Evolutionary conservation across 2,113 vertebrate genomes (phyloP).

Genomic region (Elephas maximus): DNA sequence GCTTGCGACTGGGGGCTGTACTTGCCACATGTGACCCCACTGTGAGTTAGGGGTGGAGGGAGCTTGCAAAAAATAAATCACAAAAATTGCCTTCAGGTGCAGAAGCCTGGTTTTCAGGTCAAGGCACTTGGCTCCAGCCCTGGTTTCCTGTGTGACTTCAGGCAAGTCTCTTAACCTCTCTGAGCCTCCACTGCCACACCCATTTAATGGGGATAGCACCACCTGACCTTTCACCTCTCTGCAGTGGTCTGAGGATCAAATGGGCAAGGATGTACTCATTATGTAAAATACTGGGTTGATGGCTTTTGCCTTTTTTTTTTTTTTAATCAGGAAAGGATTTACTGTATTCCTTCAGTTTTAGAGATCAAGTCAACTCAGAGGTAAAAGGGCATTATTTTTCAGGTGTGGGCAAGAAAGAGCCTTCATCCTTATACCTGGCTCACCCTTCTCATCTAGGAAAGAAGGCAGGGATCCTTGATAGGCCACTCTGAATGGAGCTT

Average conservation of each 20-base stretch:
- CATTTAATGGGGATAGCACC: not conserved
- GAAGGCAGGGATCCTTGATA: conserved; percentile 4
- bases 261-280: not conserved
- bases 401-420: not conserved
- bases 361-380: conserved; percentile 21
- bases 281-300: not conserved
- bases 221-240: not conserved
- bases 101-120: not conserved
- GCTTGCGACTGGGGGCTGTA: not conserved
- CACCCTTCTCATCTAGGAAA: conserved; percentile 18
- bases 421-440: not conserved
- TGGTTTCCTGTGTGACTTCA: not conserved
- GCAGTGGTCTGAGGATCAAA: not conserved
- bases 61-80: not conserved
- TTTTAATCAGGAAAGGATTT: not conserved
- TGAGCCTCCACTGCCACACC: not conserved
- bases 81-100: not conserved
- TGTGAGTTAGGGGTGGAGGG: not conserved
- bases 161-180: not conserved
- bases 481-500: conserved; percentile 55
- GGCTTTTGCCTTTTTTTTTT: not conserved
- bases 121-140: not conserved
- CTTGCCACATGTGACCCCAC: not conserved
- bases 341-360: not conserved
- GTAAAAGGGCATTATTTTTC: not conserved